Percentiles rank a stretch among this genome's conserved stretches.
Evolutionary conservation across 2,888 invertebrate genomes (phyloP).

Genomic region (Odontothrips loti): DNA sequence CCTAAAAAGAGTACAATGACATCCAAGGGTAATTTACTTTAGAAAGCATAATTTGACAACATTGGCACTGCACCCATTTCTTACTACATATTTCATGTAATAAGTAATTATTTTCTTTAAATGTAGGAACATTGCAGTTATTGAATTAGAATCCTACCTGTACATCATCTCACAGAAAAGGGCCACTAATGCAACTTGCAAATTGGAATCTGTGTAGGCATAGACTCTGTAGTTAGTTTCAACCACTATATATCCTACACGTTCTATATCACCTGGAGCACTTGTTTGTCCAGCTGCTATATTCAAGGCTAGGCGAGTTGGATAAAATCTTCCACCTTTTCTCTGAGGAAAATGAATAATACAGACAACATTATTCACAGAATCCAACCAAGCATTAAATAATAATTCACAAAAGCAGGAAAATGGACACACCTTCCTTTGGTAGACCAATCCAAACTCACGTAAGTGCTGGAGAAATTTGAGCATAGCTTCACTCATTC

Average conservation of each 20-base stretch:
- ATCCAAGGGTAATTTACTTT: not conserved
- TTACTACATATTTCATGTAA: not conserved
- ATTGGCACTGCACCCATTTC: not conserved
- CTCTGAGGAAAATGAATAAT: conserved; percentile 52
- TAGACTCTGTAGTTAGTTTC: conserved; percentile 96
- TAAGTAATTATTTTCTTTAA: not conserved
- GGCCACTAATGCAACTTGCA: conserved; percentile 89
- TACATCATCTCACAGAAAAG: conserved; percentile 90
- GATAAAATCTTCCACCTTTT: conserved; percentile 89
- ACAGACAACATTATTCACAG: conserved; percentile 33
- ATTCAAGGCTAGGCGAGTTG: conserved; percentile 86
- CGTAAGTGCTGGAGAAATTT: conserved; percentile 91
- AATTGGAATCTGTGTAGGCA: conserved; percentile 88
- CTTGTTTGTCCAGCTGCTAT: conserved; percentile 61
- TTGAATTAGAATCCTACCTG: conserved; percentile 54
- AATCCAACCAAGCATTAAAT: not conserved
- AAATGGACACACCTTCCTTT: conserved; percentile 67
- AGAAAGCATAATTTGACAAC: too few relatives aligned
- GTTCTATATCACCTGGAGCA: conserved; percentile 40
- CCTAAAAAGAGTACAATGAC: conserved; percentile 50
- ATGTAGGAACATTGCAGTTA: not conserved
- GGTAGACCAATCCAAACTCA: conserved; percentile 96
- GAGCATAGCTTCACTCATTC: conserved; percentile 80
- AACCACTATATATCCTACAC: conserved; percentile 77
- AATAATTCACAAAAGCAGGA: conserved; percentile 26